Percentiles rank a stretch among this genome's conserved stretches.
Conservation (phyloP, 2,113 vertebrate species). For the Carassius carassius region DNA sequence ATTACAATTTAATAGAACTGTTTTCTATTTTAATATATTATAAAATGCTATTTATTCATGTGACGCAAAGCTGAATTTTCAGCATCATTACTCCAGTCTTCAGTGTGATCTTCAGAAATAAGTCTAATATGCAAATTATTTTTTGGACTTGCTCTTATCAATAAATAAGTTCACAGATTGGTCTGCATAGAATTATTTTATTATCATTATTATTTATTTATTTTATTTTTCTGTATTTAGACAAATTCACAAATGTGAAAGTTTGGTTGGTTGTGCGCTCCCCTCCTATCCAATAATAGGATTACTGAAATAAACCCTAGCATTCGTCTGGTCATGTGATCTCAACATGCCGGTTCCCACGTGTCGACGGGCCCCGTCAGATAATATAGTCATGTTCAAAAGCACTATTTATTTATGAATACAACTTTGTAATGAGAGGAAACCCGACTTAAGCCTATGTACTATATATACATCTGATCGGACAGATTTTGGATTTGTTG, state of each 20-base stretch:
- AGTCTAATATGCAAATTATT: not conserved
- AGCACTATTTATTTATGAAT: not conserved
- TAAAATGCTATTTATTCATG: not conserved
- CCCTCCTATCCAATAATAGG: not conserved
- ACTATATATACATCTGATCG: not conserved
- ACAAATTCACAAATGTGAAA: too few species aligned
- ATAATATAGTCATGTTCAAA: not conserved
- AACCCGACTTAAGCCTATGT: not conserved
- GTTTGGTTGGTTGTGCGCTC: too few species aligned
- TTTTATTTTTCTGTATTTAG: too few species aligned
- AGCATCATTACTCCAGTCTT: not conserved
- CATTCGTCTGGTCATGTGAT: not conserved
- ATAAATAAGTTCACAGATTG: too few species aligned
- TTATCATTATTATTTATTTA: too few species aligned
- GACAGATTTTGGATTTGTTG: conserved; percentile 10
- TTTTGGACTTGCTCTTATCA: too few species aligned
- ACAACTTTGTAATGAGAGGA: not conserved
- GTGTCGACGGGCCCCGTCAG: not conserved
- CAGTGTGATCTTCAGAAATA: not conserved
- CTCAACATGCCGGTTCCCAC: not conserved
- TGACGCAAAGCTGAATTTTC: not conserved
- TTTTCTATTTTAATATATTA: not conserved
- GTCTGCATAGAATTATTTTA: too few species aligned
- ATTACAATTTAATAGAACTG: not conserved
- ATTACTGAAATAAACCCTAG: not conserved